These are phyloP conservation scores for Pampusana beccarii DNA, from an alignment of 2,113 vertebrate species.

Conservation along the genomic window DNA sequence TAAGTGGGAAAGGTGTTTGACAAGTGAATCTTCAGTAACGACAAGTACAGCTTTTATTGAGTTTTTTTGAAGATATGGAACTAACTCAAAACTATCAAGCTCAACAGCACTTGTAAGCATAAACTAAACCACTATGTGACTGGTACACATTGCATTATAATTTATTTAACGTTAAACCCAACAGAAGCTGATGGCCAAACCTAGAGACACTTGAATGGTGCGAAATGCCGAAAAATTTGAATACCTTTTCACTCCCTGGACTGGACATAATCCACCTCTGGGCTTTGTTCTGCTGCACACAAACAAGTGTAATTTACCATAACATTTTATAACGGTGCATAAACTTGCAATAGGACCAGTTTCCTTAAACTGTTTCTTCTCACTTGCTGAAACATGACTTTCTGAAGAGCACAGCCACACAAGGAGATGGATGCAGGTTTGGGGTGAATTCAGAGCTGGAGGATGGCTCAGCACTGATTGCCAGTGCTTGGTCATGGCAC, in stretches of 20 bases:
- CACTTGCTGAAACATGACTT: not conserved
- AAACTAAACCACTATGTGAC: not conserved
- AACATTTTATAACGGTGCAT: not conserved
- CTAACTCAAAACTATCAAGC: not conserved
- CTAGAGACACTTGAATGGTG: not conserved
- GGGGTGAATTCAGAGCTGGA: not conserved
- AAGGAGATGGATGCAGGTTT: not conserved
- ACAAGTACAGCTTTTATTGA: not conserved
- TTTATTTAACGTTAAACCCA: not conserved
- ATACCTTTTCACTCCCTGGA: not conserved
- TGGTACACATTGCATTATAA: not conserved
- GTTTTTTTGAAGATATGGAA: constrained; percentile 21
- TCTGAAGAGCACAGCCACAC: not conserved
- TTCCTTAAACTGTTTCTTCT: not conserved
- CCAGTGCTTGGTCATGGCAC: not conserved
- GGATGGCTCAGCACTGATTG: not conserved
- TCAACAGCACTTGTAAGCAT: not conserved
- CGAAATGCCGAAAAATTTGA: not conserved
- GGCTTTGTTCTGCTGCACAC: not conserved
- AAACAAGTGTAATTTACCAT: not conserved
- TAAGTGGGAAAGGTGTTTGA: constrained; percentile 18
- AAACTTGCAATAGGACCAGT: not conserved
- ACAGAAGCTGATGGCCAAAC: not conserved
- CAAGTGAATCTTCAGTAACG: constrained; percentile 39
- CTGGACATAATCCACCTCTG: not conserved